Evolutionary conservation across 2,888 invertebrate genomes (phyloP).

Genomic region (Chrysopilus asiliformis): DNA sequence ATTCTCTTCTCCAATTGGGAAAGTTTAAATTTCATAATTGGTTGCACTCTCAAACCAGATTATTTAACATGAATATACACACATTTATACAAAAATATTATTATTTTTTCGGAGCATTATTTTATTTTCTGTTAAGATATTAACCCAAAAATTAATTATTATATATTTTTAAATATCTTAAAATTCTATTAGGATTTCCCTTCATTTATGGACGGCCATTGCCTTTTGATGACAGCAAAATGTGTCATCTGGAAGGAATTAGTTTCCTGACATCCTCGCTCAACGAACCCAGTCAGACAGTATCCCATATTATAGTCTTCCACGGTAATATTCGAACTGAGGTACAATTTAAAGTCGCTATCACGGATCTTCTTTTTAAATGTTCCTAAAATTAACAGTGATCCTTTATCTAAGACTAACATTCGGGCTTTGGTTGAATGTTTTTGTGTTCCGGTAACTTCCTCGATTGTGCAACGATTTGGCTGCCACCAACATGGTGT

Average conservation of each 20-base stretch:
- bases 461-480: slow-evolving; percentile 70
- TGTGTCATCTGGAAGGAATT: slow-evolving; percentile 75
- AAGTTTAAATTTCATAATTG: too few relatives aligned
- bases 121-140: too few relatives aligned
- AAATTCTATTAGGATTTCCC: slow-evolving; percentile 1
- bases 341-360: slow-evolving; percentile 67
- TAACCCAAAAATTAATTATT: too few relatives aligned
- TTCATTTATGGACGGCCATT: slow-evolving; percentile 37
- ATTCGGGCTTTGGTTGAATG: slow-evolving; percentile 62
- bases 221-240: slow-evolving; percentile 72
- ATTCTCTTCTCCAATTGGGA: too few relatives aligned
- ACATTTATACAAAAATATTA: too few relatives aligned
- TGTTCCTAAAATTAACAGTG: slow-evolving; percentile 67
- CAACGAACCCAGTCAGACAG: slow-evolving; percentile 75
- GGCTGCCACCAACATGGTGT: slow-evolving; percentile 80
- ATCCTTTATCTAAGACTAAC: slow-evolving; percentile 63
- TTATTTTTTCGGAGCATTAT: too few relatives aligned
- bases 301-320: slow-evolving; percentile 84
- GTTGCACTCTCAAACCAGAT: too few relatives aligned
- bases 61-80: too few relatives aligned
- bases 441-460: slow-evolving; percentile 51
- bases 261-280: slow-evolving; percentile 61
- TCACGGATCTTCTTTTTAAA: slow-evolving; percentile 57
- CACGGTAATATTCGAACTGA: slow-evolving; percentile 72
- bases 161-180: too few relatives aligned